These are phyloP conservation scores for Acrocera orbiculus DNA, from an alignment of 2,888 invertebrate species.

Conservation along the genomic window DNA sequence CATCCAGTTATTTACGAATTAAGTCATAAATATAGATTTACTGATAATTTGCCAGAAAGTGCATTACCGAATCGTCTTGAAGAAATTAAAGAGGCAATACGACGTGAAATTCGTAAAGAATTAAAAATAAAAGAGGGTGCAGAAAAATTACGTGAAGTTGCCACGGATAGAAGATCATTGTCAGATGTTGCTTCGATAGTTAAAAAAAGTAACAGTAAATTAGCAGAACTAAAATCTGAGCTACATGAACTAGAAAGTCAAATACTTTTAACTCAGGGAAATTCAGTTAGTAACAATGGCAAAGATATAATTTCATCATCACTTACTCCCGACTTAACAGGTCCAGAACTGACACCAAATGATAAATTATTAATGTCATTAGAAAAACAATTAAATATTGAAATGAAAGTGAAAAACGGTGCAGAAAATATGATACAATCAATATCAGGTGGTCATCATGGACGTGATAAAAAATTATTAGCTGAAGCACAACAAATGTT, in stretches of 20 bases:
- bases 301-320: conserved; percentile 33
- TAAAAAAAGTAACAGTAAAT: conserved; percentile 78
- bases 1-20: conserved; percentile 80
- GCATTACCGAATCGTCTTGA: conserved; percentile 73
- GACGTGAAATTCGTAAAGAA: conserved; percentile 88
- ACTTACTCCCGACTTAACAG: conserved; percentile 14
- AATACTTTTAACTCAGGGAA: conserved; percentile 74
- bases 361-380: conserved; percentile 59
- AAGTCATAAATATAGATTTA: conserved; percentile 81
- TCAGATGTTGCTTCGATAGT: conserved; percentile 82
- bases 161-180: conserved; percentile 74
- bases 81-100: conserved; percentile 84
- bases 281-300: conserved; percentile 46
- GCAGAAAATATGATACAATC: conserved; percentile 95
- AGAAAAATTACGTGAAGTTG: conserved; percentile 84
- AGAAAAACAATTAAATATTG: conserved; percentile 94
- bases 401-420: conserved; percentile 92
- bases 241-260: conserved; percentile 86
- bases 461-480: conserved; percentile 79
- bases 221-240: conserved; percentile 85
- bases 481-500: conserved; percentile 95
- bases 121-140: conserved; percentile 90
- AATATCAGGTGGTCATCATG: conserved; percentile 66
- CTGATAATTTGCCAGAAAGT: conserved; percentile 66
- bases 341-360: conserved; percentile 23